Base-by-base conservation (phyloP, 92 coral and sea anemone genomes). In the Porites divaricata region DNA sequence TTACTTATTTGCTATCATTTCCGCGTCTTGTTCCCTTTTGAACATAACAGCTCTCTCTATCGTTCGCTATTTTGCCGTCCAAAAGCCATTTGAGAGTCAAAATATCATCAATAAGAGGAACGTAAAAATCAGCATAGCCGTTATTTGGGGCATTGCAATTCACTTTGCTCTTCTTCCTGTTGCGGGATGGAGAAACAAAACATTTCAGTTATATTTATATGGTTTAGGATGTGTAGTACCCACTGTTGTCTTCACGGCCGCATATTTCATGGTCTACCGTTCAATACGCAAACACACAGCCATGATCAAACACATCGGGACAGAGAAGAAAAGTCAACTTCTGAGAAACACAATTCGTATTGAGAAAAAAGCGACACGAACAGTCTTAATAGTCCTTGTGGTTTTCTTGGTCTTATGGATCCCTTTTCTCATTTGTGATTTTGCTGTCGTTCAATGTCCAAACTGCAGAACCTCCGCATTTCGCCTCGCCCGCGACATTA, bases 351-450 rank as follows among this genome's bases (percentile, higher is more conserved):
- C 91, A 8, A 72, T 93, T 9, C 91, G 83, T 21, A 66, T 84
- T 17, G 96, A 93, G 25, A 93, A 91, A 71, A 70, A 81, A 9
- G 88, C 91, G 8, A 90, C 96, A n/a, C 91, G 91, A 20, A 93
- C 96, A 7, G 81, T 93, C 68, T 65, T 88, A 26, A 41, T 93
- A 15, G 84, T 93, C 13, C 48, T 93, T 67, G 2, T 70, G 5
- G 75, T 88, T 8, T 93, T 93, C 70, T 68, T 93, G 9, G 17
- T 72, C 0, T 77, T 76, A n/a, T 93, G 96, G 96, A 61, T 85
- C 45, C 96, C 96, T 4, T 88, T 93, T 59, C 72, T 93, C 21
- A 53, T 76, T 52, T 63, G 79, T n/a, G 96, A 93, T 58, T 72
- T 93, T 10, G 6, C 88, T 8, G 82, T 93, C 78, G 96, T 93